These are phyloP conservation scores for Sarotherodon lohbergeri DNA, from an alignment of 2,113 vertebrate species.

Conservation along the genomic window DNA sequence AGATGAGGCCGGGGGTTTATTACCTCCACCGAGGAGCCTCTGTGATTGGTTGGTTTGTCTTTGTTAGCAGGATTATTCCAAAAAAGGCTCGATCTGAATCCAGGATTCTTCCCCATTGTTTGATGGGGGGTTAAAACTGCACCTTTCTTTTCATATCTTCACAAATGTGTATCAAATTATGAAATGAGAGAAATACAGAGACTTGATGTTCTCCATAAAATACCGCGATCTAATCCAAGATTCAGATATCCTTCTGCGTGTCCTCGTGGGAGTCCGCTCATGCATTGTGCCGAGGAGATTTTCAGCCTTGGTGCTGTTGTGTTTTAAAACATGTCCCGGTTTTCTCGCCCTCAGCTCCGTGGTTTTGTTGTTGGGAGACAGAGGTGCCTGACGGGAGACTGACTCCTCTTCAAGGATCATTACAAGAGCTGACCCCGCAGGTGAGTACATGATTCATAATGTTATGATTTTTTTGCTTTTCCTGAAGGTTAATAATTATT, in stretches of 20 bases:
- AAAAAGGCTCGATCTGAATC: neutral
- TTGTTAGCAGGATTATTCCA: neutral
- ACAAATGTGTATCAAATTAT: neutral
- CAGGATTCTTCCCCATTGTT: neutral
- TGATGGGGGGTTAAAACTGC: neutral
- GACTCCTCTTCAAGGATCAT: slow-evolving; percentile 26
- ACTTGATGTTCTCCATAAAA: rapidly evolving
- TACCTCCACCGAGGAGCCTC: neutral
- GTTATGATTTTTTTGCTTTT: neutral
- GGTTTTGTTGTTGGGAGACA: slow-evolving; percentile 42
- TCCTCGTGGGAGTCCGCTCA: neutral
- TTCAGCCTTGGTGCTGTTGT: neutral
- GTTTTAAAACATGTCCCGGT: neutral
- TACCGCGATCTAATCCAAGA: rapidly evolving
- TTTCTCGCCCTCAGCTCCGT: slow-evolving; percentile 40
- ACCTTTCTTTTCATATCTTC: neutral
- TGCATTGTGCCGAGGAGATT: neutral
- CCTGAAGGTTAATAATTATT: neutral
- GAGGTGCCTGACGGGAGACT: slow-evolving; percentile 42
- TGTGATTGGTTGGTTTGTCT: neutral
- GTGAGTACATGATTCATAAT: neutral
- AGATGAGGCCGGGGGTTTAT: neutral
- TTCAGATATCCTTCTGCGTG: neutral
- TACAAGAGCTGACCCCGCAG: slow-evolving; percentile 39
- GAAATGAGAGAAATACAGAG: neutral